Base-by-base conservation (phyloP, 2,113 vertebrate species). In the Podarcis cretensis region DNA sequence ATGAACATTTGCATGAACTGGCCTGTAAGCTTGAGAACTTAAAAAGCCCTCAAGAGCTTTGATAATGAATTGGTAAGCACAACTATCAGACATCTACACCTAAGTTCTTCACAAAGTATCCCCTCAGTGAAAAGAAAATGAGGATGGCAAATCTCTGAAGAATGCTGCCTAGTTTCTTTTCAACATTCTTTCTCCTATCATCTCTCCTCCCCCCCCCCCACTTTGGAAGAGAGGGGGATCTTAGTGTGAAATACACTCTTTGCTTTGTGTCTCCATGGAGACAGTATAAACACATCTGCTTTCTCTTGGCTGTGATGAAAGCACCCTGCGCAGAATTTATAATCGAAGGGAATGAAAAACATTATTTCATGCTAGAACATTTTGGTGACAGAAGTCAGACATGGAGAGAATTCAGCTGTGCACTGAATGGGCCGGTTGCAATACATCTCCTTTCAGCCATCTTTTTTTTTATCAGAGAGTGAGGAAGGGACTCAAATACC, bases 281-380 rank as follows among this genome's bases (percentile, higher is more conserved):
- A 97, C 93, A 81, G 12, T 12, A 89, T 92, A 96, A 90, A 95
- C 95, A 95, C 95, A 96, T 96, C 95, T 97, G 95, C 89, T 95
- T 93, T 88, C 88, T 93, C 91, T 92, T 83, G 30, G 3, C 75
- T 69, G 76, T 73, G 66, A 89, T 88, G 84, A 90, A 87, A 87
- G 81, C 32, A 30, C 87, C 92, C 94, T 71, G 91, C 66, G 87
- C 21, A 66, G 92, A 90, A 92, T 89, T 89, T 69, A 84, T 89
- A 88, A 63, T 13, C 87, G 75, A 1, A 0, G 23, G 78, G 90
- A 93, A 91, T 4, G 43, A 84, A 83, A 43, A 93, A 84, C 68
- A 90, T 85, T 82, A 74, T 83, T 79, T 86, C 0, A 1, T 81
- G 65, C 82, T 84, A 90, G 88, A 91, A 86, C 66, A 8, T 87